Conservation (phyloP, 2,113 vertebrate genomes). For the Stigmatopora argus region DNA sequence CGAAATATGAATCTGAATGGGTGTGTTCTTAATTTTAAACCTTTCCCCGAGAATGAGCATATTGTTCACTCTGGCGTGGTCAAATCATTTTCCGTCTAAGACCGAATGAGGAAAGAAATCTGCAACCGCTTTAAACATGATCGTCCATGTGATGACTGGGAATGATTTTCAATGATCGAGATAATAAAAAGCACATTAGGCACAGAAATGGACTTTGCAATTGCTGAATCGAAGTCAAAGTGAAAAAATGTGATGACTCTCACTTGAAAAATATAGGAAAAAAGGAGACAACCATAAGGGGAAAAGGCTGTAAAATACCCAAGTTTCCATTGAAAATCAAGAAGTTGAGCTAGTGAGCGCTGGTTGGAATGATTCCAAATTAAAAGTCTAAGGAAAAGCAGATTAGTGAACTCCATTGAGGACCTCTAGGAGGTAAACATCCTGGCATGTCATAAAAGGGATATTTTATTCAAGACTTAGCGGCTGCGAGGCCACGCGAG, state of each 20-base stretch:
- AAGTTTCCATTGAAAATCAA: neutral
- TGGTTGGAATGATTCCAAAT: neutral
- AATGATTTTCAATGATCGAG: neutral
- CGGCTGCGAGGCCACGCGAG: neutral
- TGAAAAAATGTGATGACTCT: neutral
- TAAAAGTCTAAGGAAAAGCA: neutral
- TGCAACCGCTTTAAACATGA: neutral
- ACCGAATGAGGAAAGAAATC: neutral
- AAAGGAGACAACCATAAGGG: neutral
- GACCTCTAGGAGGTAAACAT: neutral
- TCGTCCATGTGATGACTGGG: neutral
- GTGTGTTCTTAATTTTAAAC: too few relatives aligned
- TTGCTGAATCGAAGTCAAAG: neutral
- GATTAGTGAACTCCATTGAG: neutral
- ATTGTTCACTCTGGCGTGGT: neutral
- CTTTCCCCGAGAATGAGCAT: too few relatives aligned
- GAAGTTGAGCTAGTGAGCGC: neutral
- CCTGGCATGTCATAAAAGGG: neutral
- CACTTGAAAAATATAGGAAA: neutral
- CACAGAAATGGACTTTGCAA: neutral
- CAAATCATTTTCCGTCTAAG: neutral
- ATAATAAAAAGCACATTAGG: neutral
- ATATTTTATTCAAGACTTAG: conserved; percentile 1
- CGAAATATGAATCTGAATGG: too few relatives aligned
- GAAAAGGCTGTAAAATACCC: neutral